Percentiles rank a stretch among this genome's conserved stretches.
These are phyloP conservation scores for Mylabris sibirica DNA, from an alignment of 2,888 invertebrate species.

Conservation along the genomic window DNA sequence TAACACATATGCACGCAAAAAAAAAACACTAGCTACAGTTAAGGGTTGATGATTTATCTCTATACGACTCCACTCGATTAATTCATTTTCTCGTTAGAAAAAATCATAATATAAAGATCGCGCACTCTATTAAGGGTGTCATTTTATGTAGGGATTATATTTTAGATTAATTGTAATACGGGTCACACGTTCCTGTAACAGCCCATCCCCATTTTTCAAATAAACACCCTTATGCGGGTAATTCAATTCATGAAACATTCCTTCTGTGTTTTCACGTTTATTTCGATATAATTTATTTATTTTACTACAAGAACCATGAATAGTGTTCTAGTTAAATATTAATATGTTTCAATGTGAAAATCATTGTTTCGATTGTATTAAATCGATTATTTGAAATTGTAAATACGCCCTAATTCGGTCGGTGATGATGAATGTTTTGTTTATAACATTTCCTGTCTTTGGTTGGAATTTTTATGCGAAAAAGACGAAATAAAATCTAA, in stretches of 20 bases:
- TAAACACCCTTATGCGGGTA: slow-evolving; percentile 41
- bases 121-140: slow-evolving; percentile 1
- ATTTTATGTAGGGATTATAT: slow-evolving; percentile 5
- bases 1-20: not conserved
- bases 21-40: not conserved
- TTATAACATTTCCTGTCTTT: not conserved
- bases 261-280: not conserved
- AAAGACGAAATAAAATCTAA: not conserved
- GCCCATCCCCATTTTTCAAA: slow-evolving; percentile 32
- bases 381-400: not conserved
- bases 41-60: slow-evolving; percentile 1
- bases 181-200: slow-evolving; percentile 41
- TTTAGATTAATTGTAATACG: slow-evolving; percentile 35
- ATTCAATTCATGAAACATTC: slow-evolving; percentile 6
- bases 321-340: not conserved
- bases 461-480: not conserved
- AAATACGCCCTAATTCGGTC: not conserved
- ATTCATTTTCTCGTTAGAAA: not conserved
- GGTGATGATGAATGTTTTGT: not conserved
- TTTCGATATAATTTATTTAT: not conserved
- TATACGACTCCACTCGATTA: not conserved
- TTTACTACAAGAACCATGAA: not conserved
- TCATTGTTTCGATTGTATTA: not conserved
- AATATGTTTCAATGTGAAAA: not conserved
- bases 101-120: not conserved